A percentile compares a stretch with the other conserved stretches of the same genome.
Conservation (phyloP, 2,888 invertebrate genomes). For the Aleiodes testaceus region DNA sequence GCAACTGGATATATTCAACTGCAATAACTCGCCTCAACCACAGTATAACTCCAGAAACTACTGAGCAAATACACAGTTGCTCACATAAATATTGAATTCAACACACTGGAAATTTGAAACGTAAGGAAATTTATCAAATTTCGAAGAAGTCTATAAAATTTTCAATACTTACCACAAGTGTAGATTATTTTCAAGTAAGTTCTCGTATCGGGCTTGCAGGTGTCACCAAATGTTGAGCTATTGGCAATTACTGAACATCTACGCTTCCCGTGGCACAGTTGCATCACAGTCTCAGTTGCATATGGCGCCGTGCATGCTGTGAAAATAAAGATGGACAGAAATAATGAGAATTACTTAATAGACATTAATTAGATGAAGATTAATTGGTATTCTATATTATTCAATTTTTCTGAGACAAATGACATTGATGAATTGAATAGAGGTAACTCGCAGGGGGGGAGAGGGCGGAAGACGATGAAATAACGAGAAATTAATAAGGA, state of each 20-base stretch:
- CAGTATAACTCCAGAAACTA: too few species aligned
- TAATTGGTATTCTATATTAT: not conserved
- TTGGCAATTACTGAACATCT: constrained; percentile 87
- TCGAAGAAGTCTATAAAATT: constrained; percentile 43
- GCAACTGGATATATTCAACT: too few species aligned
- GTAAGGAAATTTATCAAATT: not conserved
- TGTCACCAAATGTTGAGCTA: constrained; percentile 87
- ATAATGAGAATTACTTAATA: not conserved
- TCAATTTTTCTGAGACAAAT: too few species aligned
- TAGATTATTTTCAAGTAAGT: constrained; percentile 91
- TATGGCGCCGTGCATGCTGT: constrained; percentile 90
- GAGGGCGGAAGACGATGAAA: not conserved
- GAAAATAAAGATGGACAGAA: not conserved
- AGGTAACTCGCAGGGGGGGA: too few species aligned
- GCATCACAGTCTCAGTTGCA: constrained; percentile 93
- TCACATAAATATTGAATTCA: too few species aligned
- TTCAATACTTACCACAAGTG: constrained; percentile 84
- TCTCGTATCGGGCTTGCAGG: constrained; percentile 85
- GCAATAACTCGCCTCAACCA: too few species aligned
- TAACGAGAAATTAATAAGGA: not conserved
- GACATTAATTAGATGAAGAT: constrained; percentile 7
- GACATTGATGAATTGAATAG: too few species aligned
- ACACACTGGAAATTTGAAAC: too few species aligned
- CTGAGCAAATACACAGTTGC: too few species aligned
- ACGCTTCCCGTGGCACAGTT: constrained; percentile 87